Conservation (phyloP, 2,113 vertebrate genomes). For the Formicarius rufipectus region DNA sequence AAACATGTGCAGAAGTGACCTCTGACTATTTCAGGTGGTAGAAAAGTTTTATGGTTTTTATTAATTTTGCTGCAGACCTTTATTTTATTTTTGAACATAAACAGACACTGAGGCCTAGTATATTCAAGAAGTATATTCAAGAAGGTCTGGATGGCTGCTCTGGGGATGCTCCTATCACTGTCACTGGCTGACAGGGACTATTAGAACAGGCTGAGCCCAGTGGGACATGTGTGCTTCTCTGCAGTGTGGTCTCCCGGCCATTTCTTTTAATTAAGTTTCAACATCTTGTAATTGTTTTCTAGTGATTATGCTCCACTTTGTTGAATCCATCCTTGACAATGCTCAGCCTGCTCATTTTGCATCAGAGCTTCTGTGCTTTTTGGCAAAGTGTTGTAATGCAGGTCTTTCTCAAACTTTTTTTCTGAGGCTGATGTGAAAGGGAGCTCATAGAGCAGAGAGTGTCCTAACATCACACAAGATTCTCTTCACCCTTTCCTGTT, state of each 20-base stretch:
- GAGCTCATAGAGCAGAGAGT: not conserved
- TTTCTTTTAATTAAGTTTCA: not conserved
- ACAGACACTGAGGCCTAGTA: not conserved
- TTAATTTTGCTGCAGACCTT: not conserved
- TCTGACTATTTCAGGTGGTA: not conserved
- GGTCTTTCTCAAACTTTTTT: not conserved
- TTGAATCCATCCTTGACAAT: not conserved
- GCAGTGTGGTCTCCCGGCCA: not conserved
- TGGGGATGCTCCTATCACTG: not conserved
- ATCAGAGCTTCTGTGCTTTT: not conserved
- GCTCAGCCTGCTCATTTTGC: not conserved
- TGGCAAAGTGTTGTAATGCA: not conserved
- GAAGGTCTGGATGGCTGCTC: not conserved
- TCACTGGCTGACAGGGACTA: not conserved
- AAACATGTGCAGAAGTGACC: not conserved
- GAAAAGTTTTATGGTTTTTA: not conserved
- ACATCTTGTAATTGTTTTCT: not conserved
- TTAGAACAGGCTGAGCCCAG: not conserved
- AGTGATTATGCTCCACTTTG: not conserved
- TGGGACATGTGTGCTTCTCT: not conserved
- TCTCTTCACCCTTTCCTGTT: not conserved
- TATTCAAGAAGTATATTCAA: accelerated
- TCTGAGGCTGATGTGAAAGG: not conserved
- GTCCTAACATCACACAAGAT: not conserved
- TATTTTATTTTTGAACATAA: not conserved